A percentile compares a stretch with the other conserved stretches of the same genome.
phyloP scores from a whole-genome alignment of 2,888 invertebrate species.

The Himalopsyche japonica region DNA sequence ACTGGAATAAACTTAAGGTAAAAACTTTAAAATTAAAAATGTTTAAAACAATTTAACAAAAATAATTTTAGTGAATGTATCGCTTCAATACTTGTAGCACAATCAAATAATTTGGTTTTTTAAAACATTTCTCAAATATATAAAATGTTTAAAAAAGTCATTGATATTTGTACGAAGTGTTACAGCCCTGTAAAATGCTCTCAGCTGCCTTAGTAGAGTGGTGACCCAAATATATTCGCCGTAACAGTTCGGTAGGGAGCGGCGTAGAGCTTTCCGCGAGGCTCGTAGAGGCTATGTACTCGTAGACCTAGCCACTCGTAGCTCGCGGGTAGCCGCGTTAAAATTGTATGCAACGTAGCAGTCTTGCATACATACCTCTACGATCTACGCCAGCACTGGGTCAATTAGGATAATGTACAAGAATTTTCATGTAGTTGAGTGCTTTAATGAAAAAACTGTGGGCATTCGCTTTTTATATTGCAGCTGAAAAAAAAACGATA shows the following conservation, averaged over 20 bases:
- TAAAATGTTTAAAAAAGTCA: too few relatives aligned
- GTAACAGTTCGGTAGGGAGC: background rate
- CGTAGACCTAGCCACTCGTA: background rate
- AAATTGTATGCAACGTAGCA: background rate
- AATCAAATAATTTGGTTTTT: too few relatives aligned
- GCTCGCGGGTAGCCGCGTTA: background rate
- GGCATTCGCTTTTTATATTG: background rate
- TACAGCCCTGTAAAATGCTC: background rate
- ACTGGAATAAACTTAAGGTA: too few relatives aligned
- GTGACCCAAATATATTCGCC: background rate
- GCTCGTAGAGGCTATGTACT: background rate
- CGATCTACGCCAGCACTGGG: background rate
- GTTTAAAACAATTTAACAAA: too few relatives aligned
- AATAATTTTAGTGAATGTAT: too few relatives aligned
- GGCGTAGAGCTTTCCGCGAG: background rate
- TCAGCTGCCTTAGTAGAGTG: background rate
- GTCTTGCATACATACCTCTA: background rate
- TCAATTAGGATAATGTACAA: background rate
- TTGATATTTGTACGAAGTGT: too few relatives aligned
- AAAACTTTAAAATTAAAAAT: too few relatives aligned
- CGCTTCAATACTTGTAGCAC: too few relatives aligned
- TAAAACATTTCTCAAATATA: too few relatives aligned
- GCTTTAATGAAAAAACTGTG: background rate
- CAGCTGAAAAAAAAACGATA: too few relatives aligned
- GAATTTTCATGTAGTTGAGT: background rate